Conservation (phyloP, 2,113 vertebrate genomes). For the Dasyprocta punctata region DNA sequence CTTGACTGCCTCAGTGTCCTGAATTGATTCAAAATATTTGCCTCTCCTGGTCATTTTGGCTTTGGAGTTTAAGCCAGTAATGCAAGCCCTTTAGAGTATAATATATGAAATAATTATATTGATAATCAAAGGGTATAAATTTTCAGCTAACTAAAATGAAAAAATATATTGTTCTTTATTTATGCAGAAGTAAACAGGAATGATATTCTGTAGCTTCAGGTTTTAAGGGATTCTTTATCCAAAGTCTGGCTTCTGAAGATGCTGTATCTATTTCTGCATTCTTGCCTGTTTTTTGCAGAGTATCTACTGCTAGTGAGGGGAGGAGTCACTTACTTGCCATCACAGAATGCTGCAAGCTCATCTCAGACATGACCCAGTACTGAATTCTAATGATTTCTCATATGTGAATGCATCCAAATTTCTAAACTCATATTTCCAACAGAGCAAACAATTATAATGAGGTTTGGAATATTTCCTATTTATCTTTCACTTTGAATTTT, state of each 20-base stretch:
- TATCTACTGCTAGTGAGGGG: not conserved
- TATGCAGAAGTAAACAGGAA: not conserved
- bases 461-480: not conserved
- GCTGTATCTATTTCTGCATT: not conserved
- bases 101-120: not conserved
- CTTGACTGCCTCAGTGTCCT: not conserved
- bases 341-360: not conserved
- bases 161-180: not conserved
- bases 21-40: not conserved
- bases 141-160: not conserved
- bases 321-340: not conserved
- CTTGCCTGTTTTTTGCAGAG: not conserved
- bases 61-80: not conserved
- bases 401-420: not conserved
- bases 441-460: not conserved
- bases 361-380: not conserved
- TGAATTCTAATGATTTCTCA: not conserved
- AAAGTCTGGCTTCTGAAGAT: not conserved
- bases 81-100: not conserved
- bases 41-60: not conserved
- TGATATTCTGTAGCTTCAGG: not conserved
- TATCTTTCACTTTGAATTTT: not conserved
- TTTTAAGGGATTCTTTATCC: not conserved
- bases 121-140: not conserved
- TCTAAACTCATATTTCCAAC: not conserved